Percentiles rank a stretch among this genome's conserved stretches.
Conservation (phyloP, 2,888 invertebrate species). For the Thymelicus sylvestris region DNA sequence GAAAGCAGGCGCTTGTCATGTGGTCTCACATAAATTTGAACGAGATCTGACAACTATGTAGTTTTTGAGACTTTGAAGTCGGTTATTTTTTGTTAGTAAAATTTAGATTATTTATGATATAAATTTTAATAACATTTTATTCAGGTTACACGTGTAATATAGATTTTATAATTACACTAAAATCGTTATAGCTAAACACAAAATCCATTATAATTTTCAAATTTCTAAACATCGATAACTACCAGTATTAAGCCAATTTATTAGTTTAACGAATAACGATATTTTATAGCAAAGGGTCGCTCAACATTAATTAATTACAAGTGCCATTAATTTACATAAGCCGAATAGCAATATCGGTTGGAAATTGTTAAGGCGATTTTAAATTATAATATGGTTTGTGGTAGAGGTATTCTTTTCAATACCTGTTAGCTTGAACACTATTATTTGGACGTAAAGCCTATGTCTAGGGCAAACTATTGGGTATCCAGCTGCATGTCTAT, state of each 20-base stretch:
- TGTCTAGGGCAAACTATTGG: too few species aligned
- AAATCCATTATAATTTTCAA: not conserved
- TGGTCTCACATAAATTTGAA: too few species aligned
- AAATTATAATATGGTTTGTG: not conserved
- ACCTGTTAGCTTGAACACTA: too few species aligned
- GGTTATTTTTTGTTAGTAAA: too few species aligned
- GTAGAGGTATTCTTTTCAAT: not conserved
- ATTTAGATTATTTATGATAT: too few species aligned
- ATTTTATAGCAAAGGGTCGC: conserved; percentile 47
- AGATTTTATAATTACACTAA: not conserved
- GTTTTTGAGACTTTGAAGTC: too few species aligned
- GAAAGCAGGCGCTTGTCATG: too few species aligned
- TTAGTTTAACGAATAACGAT: conserved; percentile 34
- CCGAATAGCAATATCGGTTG: conserved; percentile 55
- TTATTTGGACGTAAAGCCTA: too few species aligned
- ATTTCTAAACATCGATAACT: conserved; percentile 15
- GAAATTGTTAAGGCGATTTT: conserved; percentile 6
- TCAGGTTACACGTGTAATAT: too few species aligned
- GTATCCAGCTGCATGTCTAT: too few species aligned
- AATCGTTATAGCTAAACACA: not conserved
- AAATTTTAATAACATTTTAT: too few species aligned
- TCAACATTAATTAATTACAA: conserved; percentile 59
- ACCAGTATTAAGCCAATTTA: conserved; percentile 12
- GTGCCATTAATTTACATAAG: conserved; percentile 60
- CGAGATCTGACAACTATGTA: too few species aligned